Evolutionary conservation across 2,113 vertebrate genomes (phyloP).

Genomic region (Mus spicilegus): DNA sequence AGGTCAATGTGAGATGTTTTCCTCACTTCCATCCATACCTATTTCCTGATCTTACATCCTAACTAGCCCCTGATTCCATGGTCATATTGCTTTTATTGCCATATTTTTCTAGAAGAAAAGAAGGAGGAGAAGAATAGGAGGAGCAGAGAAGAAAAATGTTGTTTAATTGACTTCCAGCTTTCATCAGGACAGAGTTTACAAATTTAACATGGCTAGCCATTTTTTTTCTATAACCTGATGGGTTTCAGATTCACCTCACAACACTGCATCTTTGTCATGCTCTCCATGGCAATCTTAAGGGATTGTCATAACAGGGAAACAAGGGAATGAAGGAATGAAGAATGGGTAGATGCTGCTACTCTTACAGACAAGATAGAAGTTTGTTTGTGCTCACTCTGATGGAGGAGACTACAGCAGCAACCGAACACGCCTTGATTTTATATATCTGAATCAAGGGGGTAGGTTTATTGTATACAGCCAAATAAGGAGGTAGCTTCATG

Average conservation of each 20-base stretch:
- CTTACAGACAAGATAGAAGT: background rate
- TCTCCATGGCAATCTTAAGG: background rate
- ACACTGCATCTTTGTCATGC: too few species aligned
- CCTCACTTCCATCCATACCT: background rate
- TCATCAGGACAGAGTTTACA: background rate
- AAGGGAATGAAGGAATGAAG: background rate
- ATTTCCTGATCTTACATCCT: background rate
- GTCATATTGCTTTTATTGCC: background rate
- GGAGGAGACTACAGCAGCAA: background rate
- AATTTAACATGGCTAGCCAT: background rate
- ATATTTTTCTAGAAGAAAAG: background rate
- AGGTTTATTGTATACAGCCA: background rate
- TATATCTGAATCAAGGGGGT: background rate
- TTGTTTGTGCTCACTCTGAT: background rate
- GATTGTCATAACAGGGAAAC: background rate
- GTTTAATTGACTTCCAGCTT: background rate
- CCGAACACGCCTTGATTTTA: background rate
- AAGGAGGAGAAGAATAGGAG: background rate
- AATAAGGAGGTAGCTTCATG: background rate
- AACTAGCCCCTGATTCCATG: background rate
- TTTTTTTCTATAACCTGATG: background rate
- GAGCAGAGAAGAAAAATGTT: background rate
- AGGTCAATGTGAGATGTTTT: background rate
- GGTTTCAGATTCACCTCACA: background rate
- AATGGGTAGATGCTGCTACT: background rate